Evolutionary conservation across 1,140 invertebrate genomes (phyloP).

Genomic region (Megalonaias nervosa): DNA sequence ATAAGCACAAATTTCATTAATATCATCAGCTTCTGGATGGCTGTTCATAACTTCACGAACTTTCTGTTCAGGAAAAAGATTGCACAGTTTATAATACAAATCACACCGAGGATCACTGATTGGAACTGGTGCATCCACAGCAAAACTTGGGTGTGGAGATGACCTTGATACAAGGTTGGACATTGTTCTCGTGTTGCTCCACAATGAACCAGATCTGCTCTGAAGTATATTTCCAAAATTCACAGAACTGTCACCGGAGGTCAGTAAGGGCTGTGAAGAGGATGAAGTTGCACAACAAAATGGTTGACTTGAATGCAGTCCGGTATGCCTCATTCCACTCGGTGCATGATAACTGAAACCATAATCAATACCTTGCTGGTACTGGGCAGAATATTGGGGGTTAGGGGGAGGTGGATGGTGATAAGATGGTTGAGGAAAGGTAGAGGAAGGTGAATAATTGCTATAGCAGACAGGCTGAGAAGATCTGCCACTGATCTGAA

Average conservation of each 20-base stretch:
- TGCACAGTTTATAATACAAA: constrained; percentile 87
- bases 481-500: constrained; percentile 25
- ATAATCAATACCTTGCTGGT: neutral
- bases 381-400: constrained; percentile 3
- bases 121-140: constrained; percentile 53
- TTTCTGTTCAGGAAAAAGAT: constrained; percentile 90
- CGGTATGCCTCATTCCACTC: constrained; percentile 16
- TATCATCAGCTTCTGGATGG: constrained; percentile 89
- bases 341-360: constrained; percentile 8
- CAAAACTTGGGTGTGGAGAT: constrained; percentile 1
- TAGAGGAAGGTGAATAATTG: too few species aligned
- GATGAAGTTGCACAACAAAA: neutral
- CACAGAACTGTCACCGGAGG: constrained; percentile 1
- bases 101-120: constrained; percentile 80
- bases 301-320: neutral
- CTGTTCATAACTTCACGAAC: constrained; percentile 87
- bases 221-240: too few species aligned
- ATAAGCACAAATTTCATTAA: constrained; percentile 89
- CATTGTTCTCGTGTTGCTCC: neutral
- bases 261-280: neutral
- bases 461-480: neutral
- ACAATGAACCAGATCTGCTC: too few species aligned
- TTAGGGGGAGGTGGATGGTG: neutral
- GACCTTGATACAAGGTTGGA: constrained; percentile 10
- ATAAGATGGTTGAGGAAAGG: too few species aligned